phyloP scores from a whole-genome alignment of 2,797 vertebrate genomes.

The Gouania willdenowi region DNA sequence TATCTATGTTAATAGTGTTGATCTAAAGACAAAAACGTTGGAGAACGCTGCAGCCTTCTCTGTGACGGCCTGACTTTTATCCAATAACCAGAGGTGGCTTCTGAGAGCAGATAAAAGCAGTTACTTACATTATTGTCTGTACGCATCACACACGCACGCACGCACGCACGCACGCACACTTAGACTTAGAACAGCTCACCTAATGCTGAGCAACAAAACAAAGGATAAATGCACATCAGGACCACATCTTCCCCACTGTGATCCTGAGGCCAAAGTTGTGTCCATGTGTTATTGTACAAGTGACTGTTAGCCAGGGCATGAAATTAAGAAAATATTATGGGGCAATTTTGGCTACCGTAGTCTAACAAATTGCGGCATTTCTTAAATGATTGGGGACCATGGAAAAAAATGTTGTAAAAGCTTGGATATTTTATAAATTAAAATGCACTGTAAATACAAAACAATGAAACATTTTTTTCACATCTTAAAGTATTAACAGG shows the following conservation, averaged over 20 bases:
- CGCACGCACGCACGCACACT: slow-evolving; percentile 14
- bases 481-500: too few relatives aligned
- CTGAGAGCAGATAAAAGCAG: slow-evolving; percentile 1
- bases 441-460: too few relatives aligned
- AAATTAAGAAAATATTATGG: too few relatives aligned
- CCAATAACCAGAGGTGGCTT: slow-evolving; percentile 14
- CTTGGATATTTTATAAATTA: too few relatives aligned
- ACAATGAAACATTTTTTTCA: too few relatives aligned
- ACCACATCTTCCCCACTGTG: slow-evolving; percentile 21
- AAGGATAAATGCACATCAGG: slow-evolving; percentile 28
- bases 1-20: not conserved
- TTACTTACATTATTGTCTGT: not conserved
- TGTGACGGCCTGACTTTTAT: slow-evolving; percentile 4
- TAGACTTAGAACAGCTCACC: slow-evolving; percentile 28
- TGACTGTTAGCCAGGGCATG: too few relatives aligned
- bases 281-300: too few relatives aligned
- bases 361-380: too few relatives aligned
- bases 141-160: slow-evolving; percentile 9
- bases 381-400: too few relatives aligned
- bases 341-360: too few relatives aligned
- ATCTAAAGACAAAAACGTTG: not conserved
- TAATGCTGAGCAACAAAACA: slow-evolving; percentile 13
- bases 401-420: too few relatives aligned
- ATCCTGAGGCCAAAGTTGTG: slow-evolving; percentile 20
- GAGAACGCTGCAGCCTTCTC: not conserved